Percentiles rank a stretch among this genome's conserved stretches.
These are phyloP conservation scores for Fragum fragum DNA, from an alignment of 2,888 invertebrate species.

Conservation along the genomic window DNA sequence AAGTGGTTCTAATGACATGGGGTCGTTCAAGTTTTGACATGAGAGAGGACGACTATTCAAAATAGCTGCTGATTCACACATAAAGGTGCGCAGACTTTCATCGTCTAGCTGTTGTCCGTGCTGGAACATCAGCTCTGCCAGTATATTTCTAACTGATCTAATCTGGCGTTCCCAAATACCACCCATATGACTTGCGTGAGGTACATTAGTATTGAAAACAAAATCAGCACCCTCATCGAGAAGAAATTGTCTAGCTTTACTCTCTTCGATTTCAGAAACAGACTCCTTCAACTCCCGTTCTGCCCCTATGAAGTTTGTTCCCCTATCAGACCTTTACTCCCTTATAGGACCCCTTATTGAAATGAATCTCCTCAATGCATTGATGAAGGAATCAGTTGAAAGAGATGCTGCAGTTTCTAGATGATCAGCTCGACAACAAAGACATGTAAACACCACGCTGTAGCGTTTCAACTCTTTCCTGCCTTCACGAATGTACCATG, in stretches of 20 bases:
- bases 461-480: conserved; percentile 77
- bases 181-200: conserved; percentile 71
- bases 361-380: conserved; percentile 41
- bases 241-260: conserved; percentile 22
- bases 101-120: conserved; percentile 54
- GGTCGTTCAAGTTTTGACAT: conserved; percentile 53
- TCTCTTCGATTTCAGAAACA: conserved; percentile 33
- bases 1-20: conserved; percentile 47
- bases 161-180: conserved; percentile 77
- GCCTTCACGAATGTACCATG: conserved; percentile 72
- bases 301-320: conserved; percentile 37
- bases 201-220: conserved; percentile 64
- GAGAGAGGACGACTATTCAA: conserved; percentile 66
- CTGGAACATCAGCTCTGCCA: conserved; percentile 46
- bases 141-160: conserved; percentile 61
- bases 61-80: conserved; percentile 58
- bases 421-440: conserved; percentile 78
- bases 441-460: conserved; percentile 81
- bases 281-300: conserved; percentile 27
- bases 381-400: conserved; percentile 66
- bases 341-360: conserved; percentile 30
- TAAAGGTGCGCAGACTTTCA: conserved; percentile 55
- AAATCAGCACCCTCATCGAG: conserved; percentile 39
- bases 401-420: conserved; percentile 68
- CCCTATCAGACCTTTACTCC: conserved; percentile 21